Evolutionary conservation across 2,113 vertebrate species (phyloP), one percentile per base, ranked within the genome.

Genomic region (Chloropsis cyanopogon): DNA sequence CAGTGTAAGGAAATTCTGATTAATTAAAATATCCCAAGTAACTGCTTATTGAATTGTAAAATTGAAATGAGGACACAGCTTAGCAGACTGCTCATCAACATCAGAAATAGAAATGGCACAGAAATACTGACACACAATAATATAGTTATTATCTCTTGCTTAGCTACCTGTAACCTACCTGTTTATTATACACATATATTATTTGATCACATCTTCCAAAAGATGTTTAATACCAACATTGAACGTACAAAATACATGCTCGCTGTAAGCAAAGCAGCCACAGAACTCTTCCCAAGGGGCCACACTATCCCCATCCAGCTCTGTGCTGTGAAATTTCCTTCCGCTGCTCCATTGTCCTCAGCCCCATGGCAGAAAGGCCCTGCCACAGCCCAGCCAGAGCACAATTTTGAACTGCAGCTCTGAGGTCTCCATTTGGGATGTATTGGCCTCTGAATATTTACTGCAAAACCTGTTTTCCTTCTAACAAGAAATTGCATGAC

Each of bases 351-450:
- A 22, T 6, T 25, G 9, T 41, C 54, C 22, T 61, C 47, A 46
- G 28, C 39, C 22, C 28, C 44, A 2, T 11, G 14, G 16, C 39
- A 29, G 19, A 5, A 19, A 69, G 21, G 50, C 50, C 5, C 1
- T 5, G 7, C 41, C 6, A 4, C 56, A 83, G 22, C 28, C 39
- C 50, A 52, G 15, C 5, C 7, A 2, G 13, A 33, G 18, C 6
- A 28, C 0, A 0, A 5, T 4, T 66, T 26, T 2, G 0, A 39
- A 4, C n/a, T 26, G 42, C 33, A 61, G 37, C 59, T 42, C 44
- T 29, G 29, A 25, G 16, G 26, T 7, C 33, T 19, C 29, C 14
- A 15, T 60, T 28, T 35, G 21, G 25, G 44, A 47, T 56, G 3
- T 18, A n/a, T 5, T 11, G 3, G 33, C 39, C 42, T 37, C 50